Base-by-base conservation (phyloP, 2,888 invertebrate genomes). In the Leptothorax acervorum region DNA sequence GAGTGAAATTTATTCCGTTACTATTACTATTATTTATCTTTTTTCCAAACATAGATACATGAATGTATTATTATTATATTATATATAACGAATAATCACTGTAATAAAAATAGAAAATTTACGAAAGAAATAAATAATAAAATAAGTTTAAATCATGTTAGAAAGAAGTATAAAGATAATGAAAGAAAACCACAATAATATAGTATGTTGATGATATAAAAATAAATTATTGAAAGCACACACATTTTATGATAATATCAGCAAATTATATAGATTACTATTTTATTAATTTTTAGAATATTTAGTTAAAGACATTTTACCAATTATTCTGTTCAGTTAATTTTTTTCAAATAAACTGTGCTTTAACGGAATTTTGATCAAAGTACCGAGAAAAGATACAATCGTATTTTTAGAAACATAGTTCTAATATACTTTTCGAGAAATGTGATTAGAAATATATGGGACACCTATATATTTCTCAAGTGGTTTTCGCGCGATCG, bases 1-100 rank as follows among this genome's bases (percentile, higher is more conserved):
- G 31, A 63, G 65, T 45, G 39, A 48, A 68, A 70, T 65, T 76
- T 70, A 68, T 83, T 62, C n/a, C 45, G 48, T 48, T 68, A 48
- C 48, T 68, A 28, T 48, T 66, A 45, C 8, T 23, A 42, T 48
- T 68, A n/a, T 78, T 78, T 42, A 55, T 31, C n/a, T 55, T 78
- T 28, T 66, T 78, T 66, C 18, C n/a, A 18, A 53, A 45, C 55
- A 42, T 35, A 18, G 35, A 3, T n/a, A 62, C 35, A 15, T 28
- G 18, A 12, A 51, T 28, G 28, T 45, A 42, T 48, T 35, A 63
- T 63, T 35, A 48, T 53, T 65, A n/a, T 65, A n/a, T 18, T 53
- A 18, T 23, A 48, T 39, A 53, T 12, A 48, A 3, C 3, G 8
- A 76, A 76, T 66, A 11, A 53, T 23, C 0, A 11, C 23, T 48